phyloP scores from a whole-genome alignment of 2,888 invertebrate species.

The Melieria omissa region DNA sequence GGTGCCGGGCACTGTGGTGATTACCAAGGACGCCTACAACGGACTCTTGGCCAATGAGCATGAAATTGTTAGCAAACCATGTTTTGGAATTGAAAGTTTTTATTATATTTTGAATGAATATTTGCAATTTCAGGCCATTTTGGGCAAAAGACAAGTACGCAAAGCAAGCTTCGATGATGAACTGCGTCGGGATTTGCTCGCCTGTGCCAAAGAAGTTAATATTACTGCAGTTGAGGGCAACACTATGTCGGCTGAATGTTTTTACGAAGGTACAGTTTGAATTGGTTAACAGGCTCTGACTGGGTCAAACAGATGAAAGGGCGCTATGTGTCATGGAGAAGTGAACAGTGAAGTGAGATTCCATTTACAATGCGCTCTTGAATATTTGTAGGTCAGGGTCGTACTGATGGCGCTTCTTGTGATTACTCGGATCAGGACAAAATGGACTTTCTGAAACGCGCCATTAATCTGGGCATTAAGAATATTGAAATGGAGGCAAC shows the following conservation, averaged over 20 bases:
- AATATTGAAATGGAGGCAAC: constrained; percentile 87
- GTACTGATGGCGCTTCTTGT: constrained; percentile 81
- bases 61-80: constrained; percentile 76
- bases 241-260: constrained; percentile 83
- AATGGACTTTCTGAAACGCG: constrained; percentile 70
- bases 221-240: constrained; percentile 69
- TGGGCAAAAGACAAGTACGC: constrained; percentile 82
- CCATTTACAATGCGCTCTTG: neutral
- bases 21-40: constrained; percentile 91
- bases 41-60: constrained; percentile 82
- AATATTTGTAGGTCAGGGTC: constrained; percentile 74
- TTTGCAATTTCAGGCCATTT: constrained; percentile 73
- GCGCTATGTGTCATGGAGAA: too few relatives aligned
- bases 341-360: too few relatives aligned
- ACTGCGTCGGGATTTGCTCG: constrained; percentile 68
- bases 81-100: neutral
- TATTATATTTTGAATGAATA: constrained; percentile 2
- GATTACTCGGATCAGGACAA: constrained; percentile 74
- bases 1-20: constrained; percentile 91
- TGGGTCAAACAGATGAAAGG: too few relatives aligned
- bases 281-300: neutral
- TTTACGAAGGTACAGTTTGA: constrained; percentile 75
- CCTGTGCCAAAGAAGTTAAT: constrained; percentile 62
- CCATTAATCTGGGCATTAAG: constrained; percentile 71
- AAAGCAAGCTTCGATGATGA: constrained; percentile 83